phyloP scores from a whole-genome alignment of 2,888 invertebrate genomes.

The Scelioninae gen. 1 region DNA sequence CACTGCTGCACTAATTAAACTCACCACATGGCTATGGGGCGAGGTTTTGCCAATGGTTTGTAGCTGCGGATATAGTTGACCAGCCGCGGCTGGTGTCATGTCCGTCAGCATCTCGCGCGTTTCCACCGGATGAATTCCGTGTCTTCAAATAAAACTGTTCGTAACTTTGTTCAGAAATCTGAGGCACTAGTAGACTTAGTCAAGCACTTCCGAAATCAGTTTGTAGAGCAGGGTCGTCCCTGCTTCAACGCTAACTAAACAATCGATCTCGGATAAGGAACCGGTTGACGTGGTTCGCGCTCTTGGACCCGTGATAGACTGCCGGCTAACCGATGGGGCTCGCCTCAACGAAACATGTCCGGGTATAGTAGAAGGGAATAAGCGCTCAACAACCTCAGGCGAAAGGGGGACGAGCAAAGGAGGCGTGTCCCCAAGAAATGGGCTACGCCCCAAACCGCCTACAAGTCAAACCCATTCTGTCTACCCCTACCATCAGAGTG shows the following conservation, averaged over 20 bases:
- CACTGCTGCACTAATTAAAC: conserved; percentile 72
- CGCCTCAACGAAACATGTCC: conserved; percentile 76
- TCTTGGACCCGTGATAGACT: conserved; percentile 84
- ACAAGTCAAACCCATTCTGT: conserved; percentile 75
- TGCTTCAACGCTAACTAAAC: conserved; percentile 65
- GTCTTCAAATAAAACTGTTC: conserved; percentile 1
- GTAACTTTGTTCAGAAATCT: neutral
- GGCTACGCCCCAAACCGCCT: conserved; percentile 82
- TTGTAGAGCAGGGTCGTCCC: conserved; percentile 75
- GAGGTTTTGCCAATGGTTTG: conserved; percentile 83
- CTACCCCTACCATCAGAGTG: conserved; percentile 67
- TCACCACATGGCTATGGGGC: conserved; percentile 84
- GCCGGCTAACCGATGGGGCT: conserved; percentile 81
- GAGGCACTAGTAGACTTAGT: neutral
- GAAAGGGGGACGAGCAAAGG: conserved; percentile 80
- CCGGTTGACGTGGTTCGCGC: conserved; percentile 84
- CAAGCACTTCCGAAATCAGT: conserved; percentile 23
- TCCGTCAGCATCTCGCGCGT: conserved; percentile 83
- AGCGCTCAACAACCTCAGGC: conserved; percentile 74
- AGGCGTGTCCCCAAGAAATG: conserved; percentile 78
- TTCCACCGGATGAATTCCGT: conserved; percentile 16
- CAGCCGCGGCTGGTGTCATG: conserved; percentile 84
- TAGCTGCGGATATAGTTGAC: conserved; percentile 84
- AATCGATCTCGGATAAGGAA: conserved; percentile 76
- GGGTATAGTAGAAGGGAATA: conserved; percentile 73